Evolutionary conservation across 2,888 invertebrate species (phyloP).

Genomic region (Hipparchia sbordonii): DNA sequence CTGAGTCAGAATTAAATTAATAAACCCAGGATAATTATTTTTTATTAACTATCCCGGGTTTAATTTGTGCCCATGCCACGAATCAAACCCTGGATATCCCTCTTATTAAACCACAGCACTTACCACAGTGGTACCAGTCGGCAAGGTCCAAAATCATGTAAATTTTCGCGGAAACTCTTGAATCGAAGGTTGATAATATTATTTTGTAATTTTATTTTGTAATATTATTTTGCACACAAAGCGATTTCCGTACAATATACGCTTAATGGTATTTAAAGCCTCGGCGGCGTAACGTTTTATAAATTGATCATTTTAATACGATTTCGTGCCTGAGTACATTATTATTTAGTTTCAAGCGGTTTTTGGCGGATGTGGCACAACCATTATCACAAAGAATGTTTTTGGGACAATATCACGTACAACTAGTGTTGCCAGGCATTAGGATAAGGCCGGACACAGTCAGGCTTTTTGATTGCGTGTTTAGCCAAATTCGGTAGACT

Average conservation of each 20-base stretch:
- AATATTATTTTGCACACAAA: not conserved
- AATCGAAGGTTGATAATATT: not conserved
- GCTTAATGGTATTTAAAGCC: not conserved
- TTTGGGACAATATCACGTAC: not conserved
- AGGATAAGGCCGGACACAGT: no score
- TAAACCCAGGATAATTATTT: no score
- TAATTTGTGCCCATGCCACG: no score
- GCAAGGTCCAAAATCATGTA: not conserved
- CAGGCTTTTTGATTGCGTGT: no score
- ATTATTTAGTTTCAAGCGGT: not conserved
- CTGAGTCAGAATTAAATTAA: no score
- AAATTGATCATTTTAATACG: conserved; percentile 3
- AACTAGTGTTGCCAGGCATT: not conserved
- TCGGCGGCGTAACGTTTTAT: not conserved
- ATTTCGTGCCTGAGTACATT: not conserved
- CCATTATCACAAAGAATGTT: not conserved
- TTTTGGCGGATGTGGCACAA: not conserved
- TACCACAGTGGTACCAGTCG: no score
- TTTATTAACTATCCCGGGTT: no score
- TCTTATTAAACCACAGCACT: no score
- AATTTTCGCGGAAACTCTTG: not conserved
- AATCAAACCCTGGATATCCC: no score
- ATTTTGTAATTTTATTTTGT: not conserved
- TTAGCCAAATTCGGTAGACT: no score
- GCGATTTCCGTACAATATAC: conserved; percentile 6